phyloP scores from a whole-genome alignment of 2,888 invertebrate species.

The Strigamia crassipes region DNA sequence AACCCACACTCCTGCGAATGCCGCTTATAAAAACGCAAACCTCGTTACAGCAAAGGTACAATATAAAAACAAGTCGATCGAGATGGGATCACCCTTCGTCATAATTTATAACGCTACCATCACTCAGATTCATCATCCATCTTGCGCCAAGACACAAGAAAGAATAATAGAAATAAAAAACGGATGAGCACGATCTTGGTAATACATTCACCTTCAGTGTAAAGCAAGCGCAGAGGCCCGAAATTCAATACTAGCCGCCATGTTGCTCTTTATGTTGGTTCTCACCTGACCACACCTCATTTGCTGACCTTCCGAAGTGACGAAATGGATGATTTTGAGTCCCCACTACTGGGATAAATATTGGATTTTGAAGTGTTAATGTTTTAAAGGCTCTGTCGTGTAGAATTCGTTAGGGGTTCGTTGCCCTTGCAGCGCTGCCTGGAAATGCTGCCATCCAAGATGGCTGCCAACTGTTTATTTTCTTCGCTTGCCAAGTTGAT shows the following conservation, averaged over 20 bases:
- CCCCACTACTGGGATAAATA: neutral
- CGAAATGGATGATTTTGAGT: neutral
- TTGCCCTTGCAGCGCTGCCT: neutral
- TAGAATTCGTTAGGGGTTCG: neutral
- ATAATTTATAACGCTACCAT: constrained; percentile 35
- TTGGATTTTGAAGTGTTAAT: neutral
- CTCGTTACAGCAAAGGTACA: neutral
- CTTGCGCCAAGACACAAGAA: neutral
- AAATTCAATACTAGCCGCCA: constrained; percentile 39
- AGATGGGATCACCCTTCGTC: constrained; percentile 26
- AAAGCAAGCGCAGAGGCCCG: neutral
- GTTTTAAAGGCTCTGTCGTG: neutral
- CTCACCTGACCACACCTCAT: constrained; percentile 20
- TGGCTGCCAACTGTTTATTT: constrained; percentile 21
- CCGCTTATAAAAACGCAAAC: constrained; percentile 15
- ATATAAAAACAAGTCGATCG: constrained; percentile 35
- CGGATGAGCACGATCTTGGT: constrained; percentile 13
- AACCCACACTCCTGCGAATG: constrained; percentile 43
- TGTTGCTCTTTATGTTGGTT: constrained; percentile 20
- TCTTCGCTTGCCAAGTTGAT: neutral
- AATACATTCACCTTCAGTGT: neutral
- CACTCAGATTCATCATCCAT: constrained; percentile 28
- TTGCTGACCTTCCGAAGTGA: neutral
- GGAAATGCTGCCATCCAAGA: neutral
- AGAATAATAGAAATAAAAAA: constrained; percentile 20